Base-by-base conservation (phyloP, 2,888 invertebrate species). In the Polia nebulosa region DNA sequence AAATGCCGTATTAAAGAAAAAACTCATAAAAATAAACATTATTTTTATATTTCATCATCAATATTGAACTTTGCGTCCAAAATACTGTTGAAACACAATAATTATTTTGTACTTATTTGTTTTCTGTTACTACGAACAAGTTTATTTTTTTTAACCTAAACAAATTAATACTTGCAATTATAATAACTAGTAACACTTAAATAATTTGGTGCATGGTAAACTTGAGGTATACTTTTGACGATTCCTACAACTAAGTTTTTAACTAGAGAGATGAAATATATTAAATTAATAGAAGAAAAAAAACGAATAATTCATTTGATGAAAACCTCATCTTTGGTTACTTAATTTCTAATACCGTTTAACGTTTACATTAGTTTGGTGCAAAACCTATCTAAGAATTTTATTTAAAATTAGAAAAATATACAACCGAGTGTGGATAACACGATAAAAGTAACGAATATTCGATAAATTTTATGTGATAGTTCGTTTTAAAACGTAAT, bases 191-290 rank as follows among this genome's bases (percentile, higher is more conserved):
- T 92, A 92, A 92, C 88, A 91, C 92, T 92, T 91, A 91, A 89
- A 87, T 85, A 89, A 91, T 95, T 95, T 95, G 95, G 95, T 95
- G 95, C 94, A 86, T 93, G 95, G 95, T 95, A 95, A 95, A 92
- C 95, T 91, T 95, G 95, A 95, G 95, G 95, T 95, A 95, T 93
- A 91, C 86, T 89, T 91, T 91, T 88, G 87, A 88, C 69, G 58
- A 85, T 85, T 81, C 59, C 78, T 76, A 80, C 32, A 78, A 62
- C 78, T 85, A 83, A 61, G 70, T 75, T 75, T 79, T 83, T 75
- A 88, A 84, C 80, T 84, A 78, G 41, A 84, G 78, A 81, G 81
- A 90, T 86, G 86, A 90, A 52, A 91, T 92, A 92, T 90, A 91
- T 91, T 92, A 91, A 87, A 84, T 86, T 80, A 87, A 82, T 86